A percentile compares a stretch with the other conserved stretches of the same genome.
phyloP scores from a whole-genome alignment of 1,140 invertebrate genomes.

The Cherax quadricarinatus region DNA sequence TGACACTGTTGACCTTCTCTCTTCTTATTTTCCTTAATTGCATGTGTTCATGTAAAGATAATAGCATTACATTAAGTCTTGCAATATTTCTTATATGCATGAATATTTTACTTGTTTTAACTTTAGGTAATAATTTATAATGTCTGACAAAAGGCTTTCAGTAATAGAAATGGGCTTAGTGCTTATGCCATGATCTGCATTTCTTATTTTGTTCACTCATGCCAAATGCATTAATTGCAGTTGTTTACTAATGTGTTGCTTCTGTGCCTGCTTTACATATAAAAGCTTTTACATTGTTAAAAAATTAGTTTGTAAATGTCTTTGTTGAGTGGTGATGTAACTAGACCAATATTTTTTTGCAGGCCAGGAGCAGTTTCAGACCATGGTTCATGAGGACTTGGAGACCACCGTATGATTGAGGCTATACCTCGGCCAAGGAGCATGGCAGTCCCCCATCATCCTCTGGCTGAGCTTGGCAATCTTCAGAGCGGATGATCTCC shows the following conservation, averaged over 20 bases:
- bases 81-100: slow-evolving; percentile 46
- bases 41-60: slow-evolving; percentile 59
- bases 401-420: slow-evolving; percentile 71
- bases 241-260: slow-evolving; percentile 62
- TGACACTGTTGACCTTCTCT: not conserved
- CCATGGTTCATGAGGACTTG: slow-evolving; percentile 66
- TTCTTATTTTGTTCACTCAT: slow-evolving; percentile 56
- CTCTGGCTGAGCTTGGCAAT: slow-evolving; percentile 13
- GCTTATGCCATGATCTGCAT: slow-evolving; percentile 66
- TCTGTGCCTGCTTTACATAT: slow-evolving; percentile 63
- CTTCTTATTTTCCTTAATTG: slow-evolving; percentile 9
- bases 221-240: slow-evolving; percentile 64
- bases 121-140: slow-evolving; percentile 37
- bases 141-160: slow-evolving; percentile 59
- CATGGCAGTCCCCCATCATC: not conserved
- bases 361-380: slow-evolving; percentile 73
- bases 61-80: slow-evolving; percentile 35
- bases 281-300: slow-evolving; percentile 35
- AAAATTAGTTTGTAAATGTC: not conserved
- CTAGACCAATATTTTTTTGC: slow-evolving; percentile 29
- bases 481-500: slow-evolving; percentile 22
- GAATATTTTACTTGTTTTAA: slow-evolving; percentile 45
- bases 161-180: slow-evolving; percentile 42
- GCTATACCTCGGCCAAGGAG: slow-evolving; percentile 30
- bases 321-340: slow-evolving; percentile 3